A percentile compares a stretch with the other conserved stretches of the same genome.
Conservation (phyloP, 2,113 vertebrate genomes). For the Ciconia boyciana region DNA sequence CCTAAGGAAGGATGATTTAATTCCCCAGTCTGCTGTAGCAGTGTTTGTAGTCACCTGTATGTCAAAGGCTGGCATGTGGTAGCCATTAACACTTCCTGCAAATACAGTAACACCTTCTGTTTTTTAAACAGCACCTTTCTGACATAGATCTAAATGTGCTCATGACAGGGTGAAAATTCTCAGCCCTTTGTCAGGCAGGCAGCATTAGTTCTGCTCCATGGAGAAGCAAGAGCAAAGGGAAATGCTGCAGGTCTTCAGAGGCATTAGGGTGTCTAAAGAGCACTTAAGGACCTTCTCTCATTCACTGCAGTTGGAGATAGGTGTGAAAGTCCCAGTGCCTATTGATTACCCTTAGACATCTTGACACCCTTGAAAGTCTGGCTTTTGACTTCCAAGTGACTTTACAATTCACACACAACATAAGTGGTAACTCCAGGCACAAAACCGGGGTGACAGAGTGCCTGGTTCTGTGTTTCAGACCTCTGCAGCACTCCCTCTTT, state of each 20-base stretch:
- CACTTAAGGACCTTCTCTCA: neutral
- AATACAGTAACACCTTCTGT: neutral
- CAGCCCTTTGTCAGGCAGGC: neutral
- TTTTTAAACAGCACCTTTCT: constrained; percentile 6
- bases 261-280: neutral
- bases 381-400: neutral
- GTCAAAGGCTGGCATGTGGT: neutral
- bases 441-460: neutral
- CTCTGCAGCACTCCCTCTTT: neutral
- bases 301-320: neutral
- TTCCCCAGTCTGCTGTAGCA: neutral
- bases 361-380: neutral
- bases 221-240: neutral
- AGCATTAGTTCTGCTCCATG: neutral
- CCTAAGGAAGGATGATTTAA: neutral
- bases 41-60: neutral
- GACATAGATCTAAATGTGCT: neutral
- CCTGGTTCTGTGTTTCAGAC: neutral
- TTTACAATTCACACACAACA: neutral
- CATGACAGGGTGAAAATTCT: neutral
- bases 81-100: constrained; percentile 1
- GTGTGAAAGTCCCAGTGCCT: neutral
- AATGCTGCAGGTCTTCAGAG: neutral
- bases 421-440: neutral
- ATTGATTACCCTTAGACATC: neutral